phyloP scores from a whole-genome alignment of 2,888 invertebrate species.

The Amitus sp. region DNA sequence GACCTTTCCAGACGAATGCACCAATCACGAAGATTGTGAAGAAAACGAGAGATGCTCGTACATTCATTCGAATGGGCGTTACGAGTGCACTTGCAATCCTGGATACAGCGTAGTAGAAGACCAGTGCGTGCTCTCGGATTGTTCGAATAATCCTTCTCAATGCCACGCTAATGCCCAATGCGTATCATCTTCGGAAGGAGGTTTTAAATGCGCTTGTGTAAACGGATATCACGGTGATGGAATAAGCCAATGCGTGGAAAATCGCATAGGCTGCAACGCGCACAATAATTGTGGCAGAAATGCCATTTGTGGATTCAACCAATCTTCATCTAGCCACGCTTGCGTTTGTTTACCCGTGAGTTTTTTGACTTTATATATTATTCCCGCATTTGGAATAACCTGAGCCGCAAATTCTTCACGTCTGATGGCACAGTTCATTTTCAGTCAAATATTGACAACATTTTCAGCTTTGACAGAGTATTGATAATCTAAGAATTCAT shows the following conservation, averaged over 20 bases:
- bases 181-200: constrained; percentile 48
- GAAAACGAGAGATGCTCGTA: constrained; percentile 79
- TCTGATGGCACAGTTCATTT: too few species aligned
- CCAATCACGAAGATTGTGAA: constrained; percentile 74
- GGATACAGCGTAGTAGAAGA: constrained; percentile 71
- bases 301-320: constrained; percentile 74
- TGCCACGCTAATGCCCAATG: constrained; percentile 71
- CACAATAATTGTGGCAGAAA: constrained; percentile 82
- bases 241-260: constrained; percentile 56
- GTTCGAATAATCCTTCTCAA: constrained; percentile 62
- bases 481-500: too few species aligned
- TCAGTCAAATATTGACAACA: too few species aligned
- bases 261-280: constrained; percentile 74
- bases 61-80: constrained; percentile 69
- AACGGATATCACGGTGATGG: constrained; percentile 68
- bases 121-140: constrained; percentile 55
- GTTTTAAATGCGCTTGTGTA: constrained; percentile 75
- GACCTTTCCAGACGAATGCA: constrained; percentile 69
- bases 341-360: constrained; percentile 59
- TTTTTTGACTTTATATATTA: constrained; percentile 4
- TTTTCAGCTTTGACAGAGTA: too few species aligned
- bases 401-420: too few species aligned
- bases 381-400: too few species aligned
- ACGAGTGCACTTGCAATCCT: constrained; percentile 81
- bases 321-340: constrained; percentile 54